These are phyloP conservation scores for Sorex maritimensis DNA, from an alignment of 2,797 vertebrate species.

Conservation along the genomic window DNA sequence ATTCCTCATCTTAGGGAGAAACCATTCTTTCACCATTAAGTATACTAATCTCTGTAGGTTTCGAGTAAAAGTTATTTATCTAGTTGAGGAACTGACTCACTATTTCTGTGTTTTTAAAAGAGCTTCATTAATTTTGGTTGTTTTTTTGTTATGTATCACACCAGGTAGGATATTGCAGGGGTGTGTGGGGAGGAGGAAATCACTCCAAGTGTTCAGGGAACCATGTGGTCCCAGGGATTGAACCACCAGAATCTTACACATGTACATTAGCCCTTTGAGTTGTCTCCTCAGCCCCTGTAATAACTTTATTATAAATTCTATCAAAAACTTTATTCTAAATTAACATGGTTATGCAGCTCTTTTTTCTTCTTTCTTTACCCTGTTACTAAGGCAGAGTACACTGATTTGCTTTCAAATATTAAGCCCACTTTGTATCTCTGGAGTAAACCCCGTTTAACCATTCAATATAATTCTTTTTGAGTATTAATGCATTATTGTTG, in stretches of 20 bases:
- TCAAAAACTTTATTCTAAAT: slow-evolving; percentile 3
- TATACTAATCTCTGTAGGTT: background rate
- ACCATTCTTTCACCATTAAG: background rate
- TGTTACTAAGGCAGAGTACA: background rate
- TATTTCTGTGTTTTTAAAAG: background rate
- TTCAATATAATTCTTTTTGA: background rate
- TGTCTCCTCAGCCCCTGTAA: background rate
- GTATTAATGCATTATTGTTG: background rate
- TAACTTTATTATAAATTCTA: background rate
- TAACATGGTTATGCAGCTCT: background rate
- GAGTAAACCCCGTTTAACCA: background rate
- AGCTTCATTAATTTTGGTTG: too few species aligned
- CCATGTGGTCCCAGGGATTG: too few species aligned
- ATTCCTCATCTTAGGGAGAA: background rate
- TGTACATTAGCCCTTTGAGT: too few species aligned
- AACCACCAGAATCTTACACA: too few species aligned
- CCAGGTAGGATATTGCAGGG: too few species aligned
- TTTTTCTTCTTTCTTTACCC: background rate
- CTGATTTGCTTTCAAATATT: background rate
- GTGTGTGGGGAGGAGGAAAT: too few species aligned
- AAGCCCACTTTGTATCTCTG: background rate
- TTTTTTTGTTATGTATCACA: too few species aligned
- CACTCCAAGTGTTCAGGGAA: too few species aligned
- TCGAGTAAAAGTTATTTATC: background rate
- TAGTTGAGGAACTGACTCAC: background rate